Base-by-base conservation (phyloP, 2,888 invertebrate species). In the Eurytoma californica region DNA sequence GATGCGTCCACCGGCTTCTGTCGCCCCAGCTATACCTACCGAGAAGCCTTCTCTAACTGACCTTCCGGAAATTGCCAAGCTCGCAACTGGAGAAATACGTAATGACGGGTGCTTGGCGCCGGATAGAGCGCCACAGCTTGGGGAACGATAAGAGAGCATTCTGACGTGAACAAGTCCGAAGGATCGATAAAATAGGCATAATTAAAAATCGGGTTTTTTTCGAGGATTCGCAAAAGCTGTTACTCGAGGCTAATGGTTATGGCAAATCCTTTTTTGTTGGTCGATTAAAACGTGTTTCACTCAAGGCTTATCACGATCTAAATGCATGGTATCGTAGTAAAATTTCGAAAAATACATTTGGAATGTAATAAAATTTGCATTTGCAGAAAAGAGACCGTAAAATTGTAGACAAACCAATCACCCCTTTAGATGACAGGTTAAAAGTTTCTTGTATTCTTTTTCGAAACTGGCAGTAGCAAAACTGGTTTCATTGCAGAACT, bases 131-230 rank as follows among this genome's bases (percentile, higher is more conserved):
- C 28, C 49, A 49, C n/a, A 14, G 57, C 57, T 51, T 20, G 60
- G 39, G 61, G 66, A 58, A 66, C 39, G 39, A 39, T 60, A 51
- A 74, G 57, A 16, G 20, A 20, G 5, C 61, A 55, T 57, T 61
- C 24, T 3, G 30, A 60, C 60, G 68, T 69, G 47, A 69, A 76
- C 61, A 28, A 61, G 60, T 55, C 2, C 39, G 39, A 53, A 68
- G 51, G 18, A 14, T 51, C 51, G 5, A 18, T 18, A 24, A 20
- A 1, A 24, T 3, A 20, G 60, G 53, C 57, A 57, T 65, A 66
- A 77, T 77, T 77, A 77, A 77, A 72, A 72, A 58, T 72, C 63
- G 57, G 65, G 57, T 69, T 63, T 30, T 70, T 73, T 76, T 51
- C n/a, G 14, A 7, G 63, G 39, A 18, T 20, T n/a, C n/a, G 72